A percentile compares a stretch with the other conserved stretches of the same genome.
Evolutionary conservation across 1,140 invertebrate genomes (phyloP).

Genomic region (Drosophila ficusphila): DNA sequence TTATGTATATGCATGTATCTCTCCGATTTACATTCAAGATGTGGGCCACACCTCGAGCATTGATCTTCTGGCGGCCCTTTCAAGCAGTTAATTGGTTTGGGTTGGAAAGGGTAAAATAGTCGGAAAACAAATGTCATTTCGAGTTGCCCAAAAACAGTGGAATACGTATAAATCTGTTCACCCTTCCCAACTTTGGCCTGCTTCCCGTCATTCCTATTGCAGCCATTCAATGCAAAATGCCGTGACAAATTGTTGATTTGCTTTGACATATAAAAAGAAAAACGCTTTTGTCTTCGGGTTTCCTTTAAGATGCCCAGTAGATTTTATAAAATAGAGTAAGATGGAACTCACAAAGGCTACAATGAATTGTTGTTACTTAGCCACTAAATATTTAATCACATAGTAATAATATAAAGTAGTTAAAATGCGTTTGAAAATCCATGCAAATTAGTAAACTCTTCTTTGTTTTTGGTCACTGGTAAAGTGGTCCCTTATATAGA

Average conservation of each 20-base stretch:
- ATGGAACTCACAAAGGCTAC: too few species aligned
- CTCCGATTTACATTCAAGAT: slow-evolving; percentile 41
- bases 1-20: neutral
- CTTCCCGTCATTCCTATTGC: slow-evolving; percentile 6
- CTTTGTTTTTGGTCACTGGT: neutral
- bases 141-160: slow-evolving; percentile 40
- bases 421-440: neutral
- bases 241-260: slow-evolving; percentile 68
- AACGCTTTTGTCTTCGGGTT: slow-evolving; percentile 36
- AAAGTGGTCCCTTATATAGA: neutral
- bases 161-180: slow-evolving; percentile 12
- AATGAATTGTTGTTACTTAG: too few species aligned
- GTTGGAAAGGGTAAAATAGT: slow-evolving; percentile 19
- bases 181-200: slow-evolving; percentile 28
- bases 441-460: neutral
- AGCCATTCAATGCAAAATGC: slow-evolving; percentile 67
- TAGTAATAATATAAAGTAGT: too few species aligned
- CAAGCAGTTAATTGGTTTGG: slow-evolving; percentile 42
- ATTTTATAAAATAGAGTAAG: too few species aligned
- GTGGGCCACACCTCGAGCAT: slow-evolving; percentile 33
- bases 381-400: too few species aligned
- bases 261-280: slow-evolving; percentile 56
- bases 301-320: slow-evolving; percentile 9
- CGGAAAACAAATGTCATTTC: slow-evolving; percentile 31
- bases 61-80: slow-evolving; percentile 34